Conservation (phyloP, 2,797 vertebrate genomes). For the Amblyopsis hoosieri region DNA sequence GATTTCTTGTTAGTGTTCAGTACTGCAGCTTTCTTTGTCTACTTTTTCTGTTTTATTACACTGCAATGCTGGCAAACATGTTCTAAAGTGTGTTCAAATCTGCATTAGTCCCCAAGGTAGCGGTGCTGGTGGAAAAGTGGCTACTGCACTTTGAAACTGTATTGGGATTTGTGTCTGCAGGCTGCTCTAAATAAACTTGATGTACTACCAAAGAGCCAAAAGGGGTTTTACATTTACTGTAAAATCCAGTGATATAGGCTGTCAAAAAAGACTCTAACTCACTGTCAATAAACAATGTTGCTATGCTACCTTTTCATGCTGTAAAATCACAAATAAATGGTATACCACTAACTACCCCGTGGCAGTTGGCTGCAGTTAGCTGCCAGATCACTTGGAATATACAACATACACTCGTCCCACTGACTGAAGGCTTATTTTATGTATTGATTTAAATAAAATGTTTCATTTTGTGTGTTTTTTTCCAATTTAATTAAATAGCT, state of each 20-base stretch:
- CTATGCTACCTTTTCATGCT: conserved; percentile 52
- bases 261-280: conserved; percentile 34
- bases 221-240: conserved; percentile 3
- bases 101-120: not conserved
- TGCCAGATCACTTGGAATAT: conserved; percentile 39
- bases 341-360: conserved; percentile 36
- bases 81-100: conserved; percentile 6
- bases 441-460: not conserved
- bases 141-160: conserved; percentile 12
- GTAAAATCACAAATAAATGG: conserved; percentile 62
- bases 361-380: conserved; percentile 16
- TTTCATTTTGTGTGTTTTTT: not conserved
- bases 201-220: conserved; percentile 14
- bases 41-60: no score
- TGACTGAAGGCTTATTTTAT: not conserved
- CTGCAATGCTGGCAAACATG: not conserved
- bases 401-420: conserved; percentile 10
- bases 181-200: no score
- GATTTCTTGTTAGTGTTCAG: no score
- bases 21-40: not conserved
- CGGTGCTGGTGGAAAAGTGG: conserved; percentile 12
- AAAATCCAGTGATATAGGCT: conserved; percentile 29
- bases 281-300: conserved; percentile 60
- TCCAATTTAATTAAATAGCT: not conserved
- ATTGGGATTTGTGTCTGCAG: no score